Conservation (phyloP, 2,888 invertebrate species). For the Nephrotoma flavescens region DNA sequence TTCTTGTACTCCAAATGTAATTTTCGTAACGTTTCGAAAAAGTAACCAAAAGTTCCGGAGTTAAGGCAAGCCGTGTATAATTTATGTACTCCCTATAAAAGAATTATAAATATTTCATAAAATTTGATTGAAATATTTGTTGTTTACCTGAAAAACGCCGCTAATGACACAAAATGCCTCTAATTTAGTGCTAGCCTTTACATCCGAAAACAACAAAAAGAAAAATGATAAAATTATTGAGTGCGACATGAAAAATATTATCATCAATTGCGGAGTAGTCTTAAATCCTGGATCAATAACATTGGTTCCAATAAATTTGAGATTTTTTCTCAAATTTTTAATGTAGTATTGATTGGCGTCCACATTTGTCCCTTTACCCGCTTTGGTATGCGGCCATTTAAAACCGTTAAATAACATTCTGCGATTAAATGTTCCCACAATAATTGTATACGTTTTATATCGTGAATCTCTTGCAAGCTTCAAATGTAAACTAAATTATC, state of each 20-base stretch:
- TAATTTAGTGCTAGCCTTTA: neutral
- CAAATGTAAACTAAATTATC: no score
- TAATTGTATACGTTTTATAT: no score
- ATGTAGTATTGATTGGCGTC: neutral
- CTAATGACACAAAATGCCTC: neutral
- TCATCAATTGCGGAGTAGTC: neutral
- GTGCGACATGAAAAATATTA: neutral
- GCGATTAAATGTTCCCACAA: no score
- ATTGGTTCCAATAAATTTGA: neutral
- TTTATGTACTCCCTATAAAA: neutral
- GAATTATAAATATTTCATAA: neutral
- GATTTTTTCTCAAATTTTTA: neutral
- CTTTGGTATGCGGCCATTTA: neutral
- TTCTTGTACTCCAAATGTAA: neutral
- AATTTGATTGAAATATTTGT: neutral
- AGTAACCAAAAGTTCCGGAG: neutral
- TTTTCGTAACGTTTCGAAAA: neutral
- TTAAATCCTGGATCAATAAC: neutral
- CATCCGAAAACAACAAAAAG: neutral
- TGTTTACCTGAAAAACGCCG: neutral
- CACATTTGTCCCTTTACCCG: neutral
- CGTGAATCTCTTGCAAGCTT: no score
- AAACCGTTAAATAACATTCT: neutral
- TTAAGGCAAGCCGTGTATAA: neutral
- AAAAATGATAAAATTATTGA: neutral